phyloP scores from a whole-genome alignment of 2,797 vertebrate species.

The Scolopax bukidnonensis region DNA sequence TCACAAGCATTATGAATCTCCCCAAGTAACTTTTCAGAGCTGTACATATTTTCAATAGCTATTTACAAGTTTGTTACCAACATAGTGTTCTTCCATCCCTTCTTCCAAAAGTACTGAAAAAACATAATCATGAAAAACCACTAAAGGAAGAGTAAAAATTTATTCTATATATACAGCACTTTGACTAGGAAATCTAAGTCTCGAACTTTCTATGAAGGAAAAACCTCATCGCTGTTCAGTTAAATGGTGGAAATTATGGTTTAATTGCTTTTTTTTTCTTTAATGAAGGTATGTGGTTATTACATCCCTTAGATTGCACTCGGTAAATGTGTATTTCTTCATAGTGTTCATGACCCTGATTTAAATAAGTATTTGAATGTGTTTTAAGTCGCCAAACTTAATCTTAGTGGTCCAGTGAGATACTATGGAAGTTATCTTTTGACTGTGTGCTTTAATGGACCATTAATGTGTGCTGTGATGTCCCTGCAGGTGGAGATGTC shows the following conservation, averaged over 20 bases:
- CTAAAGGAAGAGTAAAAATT: neutral
- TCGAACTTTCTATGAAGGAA: neutral
- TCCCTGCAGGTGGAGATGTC: neutral
- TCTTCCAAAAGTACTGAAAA: neutral
- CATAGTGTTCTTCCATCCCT: neutral
- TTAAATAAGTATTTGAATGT: neutral
- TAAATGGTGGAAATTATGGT: neutral
- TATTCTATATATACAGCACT: neutral
- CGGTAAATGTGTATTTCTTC: neutral
- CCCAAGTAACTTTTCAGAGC: neutral
- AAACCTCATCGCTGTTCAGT: neutral
- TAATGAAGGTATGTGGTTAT: neutral
- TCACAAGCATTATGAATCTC: neutral
- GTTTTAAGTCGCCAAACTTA: neutral
- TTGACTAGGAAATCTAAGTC: neutral
- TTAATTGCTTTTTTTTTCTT: neutral
- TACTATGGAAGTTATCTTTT: neutral
- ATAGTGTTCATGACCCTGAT: neutral
- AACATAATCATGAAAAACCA: neutral
- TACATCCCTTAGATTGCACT: neutral
- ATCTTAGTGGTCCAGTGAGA: neutral
- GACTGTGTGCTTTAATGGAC: neutral
- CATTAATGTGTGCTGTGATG: rapidly evolving
- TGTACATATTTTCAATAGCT: neutral
- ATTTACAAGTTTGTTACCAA: neutral